Base-by-base conservation (phyloP, 1,140 invertebrate genomes). In the Planococcus citri region DNA sequence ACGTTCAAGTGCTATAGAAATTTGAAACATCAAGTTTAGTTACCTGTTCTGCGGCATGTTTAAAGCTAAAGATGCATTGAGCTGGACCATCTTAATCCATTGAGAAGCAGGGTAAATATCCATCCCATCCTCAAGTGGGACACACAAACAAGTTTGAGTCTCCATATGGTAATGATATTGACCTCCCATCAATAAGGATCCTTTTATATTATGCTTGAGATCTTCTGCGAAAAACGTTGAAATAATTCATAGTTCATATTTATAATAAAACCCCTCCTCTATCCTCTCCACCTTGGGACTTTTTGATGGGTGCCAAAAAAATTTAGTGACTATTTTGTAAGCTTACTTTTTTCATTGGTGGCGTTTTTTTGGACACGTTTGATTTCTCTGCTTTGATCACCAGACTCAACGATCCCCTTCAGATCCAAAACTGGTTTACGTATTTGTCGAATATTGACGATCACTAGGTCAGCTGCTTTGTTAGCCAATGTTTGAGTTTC, bases 91-190 rank as follows among this genome's bases (percentile, higher is more conserved):
- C 10, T 75, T 73, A 73, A 74, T 76, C 75, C 72, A 76, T 74
- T 75, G 80, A 71, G 84, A 80, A 0, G 84, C 73, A 1, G 85
- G 77, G 74, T 83, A 86, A 10, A 90, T 80, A 72, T 87, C 83
- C 27, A 88, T 75, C 1, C 86, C 84, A 78, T 87, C 85, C 77
- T 89, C 87, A 38, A 78, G 80, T 0, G 86, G 86, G 27, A 83
- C 75, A 27, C 82, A 84, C 27, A 87, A 79, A 74, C 84, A 84
- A 3, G 79, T 82, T 58, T 87, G 86, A 0, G 84, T 79, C 75
- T 90, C 87, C 86, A 88, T 87, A 0, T 83, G 83, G 69, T 82
- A 86, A 74, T 87, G 85, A 73, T 85, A 86, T 73, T 87, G 85
- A 1, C 76, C 72, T 1, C 80, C 80, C 4, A 80, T 71, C 1